These are phyloP conservation scores for Chromoteleia sp. DNA, from an alignment of 2,888 invertebrate genomes.

Conservation along the genomic window DNA sequence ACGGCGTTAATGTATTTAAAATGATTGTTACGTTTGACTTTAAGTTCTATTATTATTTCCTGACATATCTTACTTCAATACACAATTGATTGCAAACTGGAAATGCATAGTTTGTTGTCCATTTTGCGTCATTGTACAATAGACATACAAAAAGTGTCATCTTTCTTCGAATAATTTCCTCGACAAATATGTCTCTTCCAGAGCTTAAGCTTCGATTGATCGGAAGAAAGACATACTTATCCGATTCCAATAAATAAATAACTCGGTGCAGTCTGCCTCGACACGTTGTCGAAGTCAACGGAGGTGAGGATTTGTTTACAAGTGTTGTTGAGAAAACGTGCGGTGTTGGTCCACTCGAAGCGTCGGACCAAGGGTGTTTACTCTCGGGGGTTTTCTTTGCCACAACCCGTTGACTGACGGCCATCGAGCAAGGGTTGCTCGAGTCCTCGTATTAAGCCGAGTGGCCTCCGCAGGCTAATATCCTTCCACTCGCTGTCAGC, in stretches of 20 bases:
- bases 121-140: no score
- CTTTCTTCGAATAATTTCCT: no score
- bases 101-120: no score
- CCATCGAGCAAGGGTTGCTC: constrained; percentile 56
- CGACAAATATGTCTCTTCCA: no score
- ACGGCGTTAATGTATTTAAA: no score
- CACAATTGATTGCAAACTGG: no score
- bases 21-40: no score
- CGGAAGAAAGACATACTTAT: not conserved
- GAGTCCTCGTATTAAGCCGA: constrained; percentile 74
- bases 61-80: no score
- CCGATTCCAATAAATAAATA: constrained; percentile 1
- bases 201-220: no score
- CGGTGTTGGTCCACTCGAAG: constrained; percentile 31
- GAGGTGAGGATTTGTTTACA: constrained; percentile 41
- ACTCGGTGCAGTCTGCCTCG: not conserved
- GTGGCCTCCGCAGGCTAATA: constrained; percentile 80
- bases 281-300: not conserved
- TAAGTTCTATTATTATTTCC: no score
- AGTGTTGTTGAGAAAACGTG: constrained; percentile 22
- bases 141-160: no score
- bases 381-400: constrained; percentile 41
- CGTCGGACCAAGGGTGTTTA: constrained; percentile 32
- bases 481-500: constrained; percentile 81
- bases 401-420: no score